These are phyloP conservation scores for Astyanax mexicanus DNA, from an alignment of 2,797 vertebrate genomes.

Conservation along the genomic window DNA sequence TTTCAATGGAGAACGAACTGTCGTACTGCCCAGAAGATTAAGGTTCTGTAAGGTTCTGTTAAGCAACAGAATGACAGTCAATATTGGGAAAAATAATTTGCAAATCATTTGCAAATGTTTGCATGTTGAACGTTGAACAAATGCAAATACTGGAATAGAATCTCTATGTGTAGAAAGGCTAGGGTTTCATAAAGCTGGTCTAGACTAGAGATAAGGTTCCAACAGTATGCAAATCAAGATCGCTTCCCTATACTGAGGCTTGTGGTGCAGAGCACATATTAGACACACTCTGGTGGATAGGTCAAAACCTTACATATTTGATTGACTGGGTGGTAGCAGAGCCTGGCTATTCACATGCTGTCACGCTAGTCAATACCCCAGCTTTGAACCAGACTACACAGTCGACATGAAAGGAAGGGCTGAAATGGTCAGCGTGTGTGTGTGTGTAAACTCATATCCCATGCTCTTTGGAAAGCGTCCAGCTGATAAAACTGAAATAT, in stretches of 20 bases:
- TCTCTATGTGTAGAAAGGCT: not conserved
- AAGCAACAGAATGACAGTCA: not conserved
- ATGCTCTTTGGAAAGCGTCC: constrained; percentile 35
- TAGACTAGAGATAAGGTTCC: not conserved
- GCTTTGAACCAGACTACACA: constrained; percentile 43
- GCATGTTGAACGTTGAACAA: not conserved
- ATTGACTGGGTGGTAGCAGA: not conserved
- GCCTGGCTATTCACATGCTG: constrained; percentile 17
- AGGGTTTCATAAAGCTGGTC: not conserved
- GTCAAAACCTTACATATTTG: constrained; percentile 5
- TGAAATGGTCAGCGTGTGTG: not conserved
- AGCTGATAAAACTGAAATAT: not conserved
- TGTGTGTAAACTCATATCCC: constrained; percentile 30
- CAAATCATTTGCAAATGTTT: not conserved
- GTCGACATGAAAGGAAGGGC: constrained; percentile 42
- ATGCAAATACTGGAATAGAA: not conserved
- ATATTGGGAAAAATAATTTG: not conserved
- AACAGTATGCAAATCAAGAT: not conserved
- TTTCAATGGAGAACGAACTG: not conserved
- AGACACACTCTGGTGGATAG: constrained; percentile 6
- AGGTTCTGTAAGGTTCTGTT: not conserved
- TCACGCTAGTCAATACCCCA: constrained; percentile 15
- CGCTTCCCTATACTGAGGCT: not conserved
- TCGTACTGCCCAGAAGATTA: not conserved
- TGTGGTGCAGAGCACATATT: not conserved